Evolutionary conservation across 2,888 invertebrate species (phyloP).

Genomic region (Gymnosoma rotundatum): DNA sequence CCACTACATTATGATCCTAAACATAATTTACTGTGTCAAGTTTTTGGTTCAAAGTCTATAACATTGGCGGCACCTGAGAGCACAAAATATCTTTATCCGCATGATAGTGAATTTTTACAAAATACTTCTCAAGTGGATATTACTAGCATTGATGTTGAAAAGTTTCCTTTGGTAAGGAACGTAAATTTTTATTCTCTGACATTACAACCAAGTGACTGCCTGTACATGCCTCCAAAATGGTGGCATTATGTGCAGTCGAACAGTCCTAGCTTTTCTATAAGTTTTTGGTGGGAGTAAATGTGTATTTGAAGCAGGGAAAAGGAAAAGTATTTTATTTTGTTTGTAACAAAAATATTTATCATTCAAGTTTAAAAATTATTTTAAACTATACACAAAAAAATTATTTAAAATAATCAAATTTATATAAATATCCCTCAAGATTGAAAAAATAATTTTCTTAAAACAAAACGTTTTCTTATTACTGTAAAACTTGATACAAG

Average conservation of each 20-base stretch:
- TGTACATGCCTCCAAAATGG: conserved; percentile 97
- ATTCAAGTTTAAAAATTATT: no score
- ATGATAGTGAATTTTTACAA: conserved; percentile 88
- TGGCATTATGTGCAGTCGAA: conserved; percentile 98
- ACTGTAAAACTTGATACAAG: no score
- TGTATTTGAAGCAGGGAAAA: no score
- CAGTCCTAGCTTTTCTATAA: conserved; percentile 95
- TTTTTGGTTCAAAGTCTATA: conserved; percentile 94
- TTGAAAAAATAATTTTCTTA: no score
- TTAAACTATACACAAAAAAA: no score
- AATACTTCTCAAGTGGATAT: conserved; percentile 97
- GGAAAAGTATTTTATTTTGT: no score
- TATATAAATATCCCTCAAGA: no score
- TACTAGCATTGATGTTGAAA: conserved; percentile 87
- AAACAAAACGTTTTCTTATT: no score
- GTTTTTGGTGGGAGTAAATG: conserved; percentile 95
- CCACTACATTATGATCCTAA: conserved; percentile 97
- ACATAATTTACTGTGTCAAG: conserved; percentile 94
- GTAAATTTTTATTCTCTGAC: conserved; percentile 87
- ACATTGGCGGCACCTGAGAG: conserved; percentile 90
- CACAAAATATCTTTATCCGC: conserved; percentile 89
- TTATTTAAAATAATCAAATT: no score
- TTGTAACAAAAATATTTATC: no score
- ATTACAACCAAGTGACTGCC: conserved; percentile 92
- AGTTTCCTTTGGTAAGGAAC: conserved; percentile 88